These are phyloP conservation scores for Cephus cinctus DNA, from an alignment of 1,140 invertebrate genomes.

Conservation along the genomic window DNA sequence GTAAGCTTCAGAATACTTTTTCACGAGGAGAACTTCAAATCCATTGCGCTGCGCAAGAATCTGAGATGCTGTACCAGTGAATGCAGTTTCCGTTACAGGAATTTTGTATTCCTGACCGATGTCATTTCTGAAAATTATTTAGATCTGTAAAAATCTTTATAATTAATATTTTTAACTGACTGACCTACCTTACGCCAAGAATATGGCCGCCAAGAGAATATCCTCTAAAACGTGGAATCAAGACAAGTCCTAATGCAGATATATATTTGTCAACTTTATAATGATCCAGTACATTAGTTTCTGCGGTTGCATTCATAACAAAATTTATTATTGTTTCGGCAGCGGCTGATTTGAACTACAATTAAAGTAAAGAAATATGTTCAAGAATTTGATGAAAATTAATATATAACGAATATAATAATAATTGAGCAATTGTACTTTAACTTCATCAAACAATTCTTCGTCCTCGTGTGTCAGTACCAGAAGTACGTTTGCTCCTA, in stretches of 20 bases:
- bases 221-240: slow-evolving; percentile 4
- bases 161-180: neutral
- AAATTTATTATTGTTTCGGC: no score
- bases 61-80: slow-evolving; percentile 13
- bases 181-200: neutral
- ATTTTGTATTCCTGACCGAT: neutral
- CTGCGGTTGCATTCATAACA: no score
- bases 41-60: slow-evolving; percentile 7
- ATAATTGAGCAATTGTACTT: no score
- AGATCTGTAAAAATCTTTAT: no score
- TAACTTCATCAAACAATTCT: neutral
- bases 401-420: no score
- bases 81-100: slow-evolving; percentile 7
- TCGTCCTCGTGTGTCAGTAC: neutral
- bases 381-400: no score
- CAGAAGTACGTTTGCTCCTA: neutral
- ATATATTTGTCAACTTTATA: slow-evolving; percentile 12
- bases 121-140: neutral
- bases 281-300: slow-evolving; percentile 2
- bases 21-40: slow-evolving; percentile 8
- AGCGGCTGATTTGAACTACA: no score
- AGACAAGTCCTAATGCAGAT: slow-evolving; percentile 7
- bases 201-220: slow-evolving; percentile 3
- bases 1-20: slow-evolving; percentile 1
- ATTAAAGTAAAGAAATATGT: no score